Percentiles rank a stretch among this genome's conserved stretches.
phyloP scores from a whole-genome alignment of 2,888 invertebrate genomes.

The Idaea aversata region DNA sequence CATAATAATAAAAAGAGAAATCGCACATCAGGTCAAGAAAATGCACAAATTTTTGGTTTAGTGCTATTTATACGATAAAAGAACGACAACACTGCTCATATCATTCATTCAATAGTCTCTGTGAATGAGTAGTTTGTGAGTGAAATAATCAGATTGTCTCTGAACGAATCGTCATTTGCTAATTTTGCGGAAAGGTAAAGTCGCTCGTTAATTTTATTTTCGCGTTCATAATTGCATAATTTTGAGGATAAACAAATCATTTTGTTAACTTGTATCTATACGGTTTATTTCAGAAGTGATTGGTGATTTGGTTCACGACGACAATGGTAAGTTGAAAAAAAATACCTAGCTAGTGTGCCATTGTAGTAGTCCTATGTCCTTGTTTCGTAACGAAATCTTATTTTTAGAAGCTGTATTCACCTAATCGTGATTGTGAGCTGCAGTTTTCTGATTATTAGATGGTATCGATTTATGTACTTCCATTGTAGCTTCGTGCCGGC shows the following conservation, averaged over 20 bases:
- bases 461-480: constrained; percentile 10
- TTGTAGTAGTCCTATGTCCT: background rate
- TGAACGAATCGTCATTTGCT: too few species aligned
- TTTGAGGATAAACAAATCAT: background rate
- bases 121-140: background rate
- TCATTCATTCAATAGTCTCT: background rate
- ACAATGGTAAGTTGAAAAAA: constrained; percentile 36
- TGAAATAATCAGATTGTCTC: background rate
- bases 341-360: background rate
- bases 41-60: too few species aligned
- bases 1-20: too few species aligned
- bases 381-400: background rate
- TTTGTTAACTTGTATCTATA: background rate
- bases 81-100: too few species aligned
- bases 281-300: background rate
- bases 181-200: background rate
- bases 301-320: background rate
- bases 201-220: background rate
- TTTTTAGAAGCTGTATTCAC: background rate
- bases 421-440: background rate
- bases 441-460: background rate
- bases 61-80: too few species aligned
- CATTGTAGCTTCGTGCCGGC: constrained; percentile 39
- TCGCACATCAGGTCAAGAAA: too few species aligned
- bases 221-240: background rate